Conservation (phyloP, 2,888 invertebrate genomes). For the Limnephilus rhombicus region DNA sequence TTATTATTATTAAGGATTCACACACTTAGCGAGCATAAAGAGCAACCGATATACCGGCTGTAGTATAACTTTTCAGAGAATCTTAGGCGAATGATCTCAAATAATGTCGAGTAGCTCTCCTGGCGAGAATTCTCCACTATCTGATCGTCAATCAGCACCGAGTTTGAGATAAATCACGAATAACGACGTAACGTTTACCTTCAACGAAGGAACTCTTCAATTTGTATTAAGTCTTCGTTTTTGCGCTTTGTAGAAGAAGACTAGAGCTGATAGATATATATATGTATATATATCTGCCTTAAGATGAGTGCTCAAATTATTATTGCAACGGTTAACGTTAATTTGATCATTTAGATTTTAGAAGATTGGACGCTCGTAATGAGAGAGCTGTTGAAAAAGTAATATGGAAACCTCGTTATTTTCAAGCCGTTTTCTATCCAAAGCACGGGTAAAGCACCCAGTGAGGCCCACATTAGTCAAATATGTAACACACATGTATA, state of each 20-base stretch:
- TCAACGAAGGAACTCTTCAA: not conserved
- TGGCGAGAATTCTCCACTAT: not conserved
- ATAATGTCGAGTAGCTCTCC: conserved; percentile 15
- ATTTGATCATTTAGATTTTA: not conserved
- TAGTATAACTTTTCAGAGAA: not conserved
- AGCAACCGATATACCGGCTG: too few relatives aligned
- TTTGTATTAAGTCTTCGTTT: not conserved
- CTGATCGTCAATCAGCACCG: not conserved
- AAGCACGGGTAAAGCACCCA: too few relatives aligned
- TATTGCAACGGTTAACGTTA: not conserved
- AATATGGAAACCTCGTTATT: not conserved
- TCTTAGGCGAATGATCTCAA: not conserved
- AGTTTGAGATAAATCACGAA: conserved; percentile 36
- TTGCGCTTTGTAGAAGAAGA: not conserved
- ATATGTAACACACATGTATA: too few relatives aligned
- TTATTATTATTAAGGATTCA: too few relatives aligned
- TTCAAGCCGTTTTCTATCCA: not conserved
- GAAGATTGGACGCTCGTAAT: not conserved
- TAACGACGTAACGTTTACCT: not conserved
- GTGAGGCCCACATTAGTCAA: too few relatives aligned
- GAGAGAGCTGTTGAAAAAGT: not conserved
- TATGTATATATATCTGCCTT: not conserved
- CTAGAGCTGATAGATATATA: not conserved
- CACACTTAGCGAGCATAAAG: too few relatives aligned
- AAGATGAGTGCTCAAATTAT: not conserved